Conservation (phyloP, 2,113 vertebrate genomes). For the Odobenus rosmarus region DNA sequence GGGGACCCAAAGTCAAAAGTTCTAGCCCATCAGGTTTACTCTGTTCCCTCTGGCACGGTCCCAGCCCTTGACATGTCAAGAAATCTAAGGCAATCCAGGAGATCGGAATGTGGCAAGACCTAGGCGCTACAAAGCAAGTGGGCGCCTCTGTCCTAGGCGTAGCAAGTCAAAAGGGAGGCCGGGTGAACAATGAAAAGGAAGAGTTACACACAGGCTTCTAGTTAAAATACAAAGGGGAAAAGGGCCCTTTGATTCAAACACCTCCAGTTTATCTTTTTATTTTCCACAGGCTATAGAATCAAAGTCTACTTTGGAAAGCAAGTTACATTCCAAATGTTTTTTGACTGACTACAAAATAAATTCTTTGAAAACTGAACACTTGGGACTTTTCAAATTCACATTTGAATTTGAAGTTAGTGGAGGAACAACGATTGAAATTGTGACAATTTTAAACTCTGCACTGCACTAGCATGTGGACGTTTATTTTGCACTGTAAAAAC, state of each 20-base stretch:
- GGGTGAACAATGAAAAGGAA: background rate
- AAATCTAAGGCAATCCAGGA: background rate
- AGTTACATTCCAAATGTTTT: background rate
- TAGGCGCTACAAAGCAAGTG: background rate
- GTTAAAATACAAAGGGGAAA: background rate
- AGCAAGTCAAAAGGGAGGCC: background rate
- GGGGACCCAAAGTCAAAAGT: background rate
- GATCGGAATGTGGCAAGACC: background rate
- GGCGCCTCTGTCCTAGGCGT: background rate
- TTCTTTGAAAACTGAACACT: conserved; percentile 20
- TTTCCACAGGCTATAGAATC: background rate
- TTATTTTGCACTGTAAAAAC: no score
- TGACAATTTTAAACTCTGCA: background rate
- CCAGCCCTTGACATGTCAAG: background rate
- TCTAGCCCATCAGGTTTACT: background rate
- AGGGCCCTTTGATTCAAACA: background rate
- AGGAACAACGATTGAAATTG: background rate
- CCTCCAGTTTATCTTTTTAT: background rate
- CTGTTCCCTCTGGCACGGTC: background rate
- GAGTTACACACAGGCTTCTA: background rate
- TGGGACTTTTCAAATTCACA: conserved; percentile 5
- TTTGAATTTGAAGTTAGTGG: background rate
- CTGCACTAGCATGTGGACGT: no score
- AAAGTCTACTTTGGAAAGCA: conserved; percentile 27
- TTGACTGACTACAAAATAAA: conserved; percentile 21